Conservation (phyloP, 2,888 invertebrate species). For the Anodontia alba region DNA sequence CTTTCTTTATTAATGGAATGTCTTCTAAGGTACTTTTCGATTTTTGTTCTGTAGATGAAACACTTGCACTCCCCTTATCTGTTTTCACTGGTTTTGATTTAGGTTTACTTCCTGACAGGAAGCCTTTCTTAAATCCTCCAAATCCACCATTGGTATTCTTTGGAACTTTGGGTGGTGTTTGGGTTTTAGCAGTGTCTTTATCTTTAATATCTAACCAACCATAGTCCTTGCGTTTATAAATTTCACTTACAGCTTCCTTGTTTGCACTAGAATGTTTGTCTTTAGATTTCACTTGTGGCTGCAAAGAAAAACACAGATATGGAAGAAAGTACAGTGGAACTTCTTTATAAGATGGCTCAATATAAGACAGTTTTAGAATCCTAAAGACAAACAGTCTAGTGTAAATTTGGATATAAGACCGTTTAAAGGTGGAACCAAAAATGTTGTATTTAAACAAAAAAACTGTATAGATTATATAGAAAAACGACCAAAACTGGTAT, state of each 20-base stretch:
- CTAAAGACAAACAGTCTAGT: too few species aligned
- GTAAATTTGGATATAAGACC: too few species aligned
- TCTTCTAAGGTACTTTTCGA: slow-evolving; percentile 60
- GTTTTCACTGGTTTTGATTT: slow-evolving; percentile 39
- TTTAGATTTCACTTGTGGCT: too few species aligned
- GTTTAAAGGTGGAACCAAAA: too few species aligned
- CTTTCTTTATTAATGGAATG: slow-evolving; percentile 77
- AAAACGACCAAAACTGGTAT: too few species aligned
- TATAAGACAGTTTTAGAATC: too few species aligned
- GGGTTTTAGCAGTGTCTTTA: background rate
- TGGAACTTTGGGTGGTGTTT: background rate
- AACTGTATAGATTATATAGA: too few species aligned
- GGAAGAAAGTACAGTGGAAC: too few species aligned
- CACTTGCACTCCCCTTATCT: background rate
- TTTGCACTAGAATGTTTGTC: too few species aligned
- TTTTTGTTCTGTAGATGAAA: background rate
- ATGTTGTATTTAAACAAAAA: too few species aligned
- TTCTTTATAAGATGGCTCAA: too few species aligned
- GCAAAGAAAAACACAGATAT: too few species aligned
- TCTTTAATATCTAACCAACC: background rate
- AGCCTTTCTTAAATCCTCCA: slow-evolving; percentile 83
- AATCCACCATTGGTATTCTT: slow-evolving; percentile 64
- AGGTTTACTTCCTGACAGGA: slow-evolving; percentile 75
- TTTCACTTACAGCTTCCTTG: background rate
- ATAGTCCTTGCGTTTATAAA: background rate